Evolutionary conservation across 2,888 invertebrate species (phyloP).

Genomic region (Imbricaverruca yamaguchii): DNA sequence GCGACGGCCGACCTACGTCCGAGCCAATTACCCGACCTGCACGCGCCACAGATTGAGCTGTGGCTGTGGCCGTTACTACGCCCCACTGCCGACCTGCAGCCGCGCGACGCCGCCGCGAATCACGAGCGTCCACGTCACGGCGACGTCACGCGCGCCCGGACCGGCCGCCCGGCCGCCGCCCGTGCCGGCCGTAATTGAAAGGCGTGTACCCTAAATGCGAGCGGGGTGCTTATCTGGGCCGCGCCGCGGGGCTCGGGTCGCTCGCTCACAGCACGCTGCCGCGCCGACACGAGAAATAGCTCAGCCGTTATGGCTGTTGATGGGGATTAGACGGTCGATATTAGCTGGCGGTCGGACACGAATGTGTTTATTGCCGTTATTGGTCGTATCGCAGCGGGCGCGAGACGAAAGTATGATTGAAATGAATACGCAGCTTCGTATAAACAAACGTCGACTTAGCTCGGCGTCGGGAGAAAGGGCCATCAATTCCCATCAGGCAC

Average conservation of each 20-base stretch:
- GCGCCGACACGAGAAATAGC: background rate
- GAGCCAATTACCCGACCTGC: background rate
- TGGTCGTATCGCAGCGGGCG: slow-evolving; percentile 8
- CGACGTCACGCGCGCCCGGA: too few species aligned
- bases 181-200: slow-evolving; percentile 2
- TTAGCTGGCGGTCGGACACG: background rate
- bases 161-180: background rate
- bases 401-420: background rate
- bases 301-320: background rate
- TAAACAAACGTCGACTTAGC: slow-evolving; percentile 4
- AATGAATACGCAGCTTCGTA: background rate
- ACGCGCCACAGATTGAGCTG: background rate
- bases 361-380: slow-evolving; percentile 11
- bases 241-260: background rate
- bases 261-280: background rate
- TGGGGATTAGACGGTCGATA: background rate
- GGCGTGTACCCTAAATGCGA: slow-evolving; percentile 12
- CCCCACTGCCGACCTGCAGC: background rate
- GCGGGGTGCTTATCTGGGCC: slow-evolving; percentile 11
- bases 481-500: background rate
- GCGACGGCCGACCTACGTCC: background rate
- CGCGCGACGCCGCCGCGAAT: background rate
- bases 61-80: background rate
- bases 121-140: too few species aligned
- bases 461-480: background rate